Conservation (phyloP, 2,797 vertebrate genomes). For the Kryptopterus vitreolus region DNA sequence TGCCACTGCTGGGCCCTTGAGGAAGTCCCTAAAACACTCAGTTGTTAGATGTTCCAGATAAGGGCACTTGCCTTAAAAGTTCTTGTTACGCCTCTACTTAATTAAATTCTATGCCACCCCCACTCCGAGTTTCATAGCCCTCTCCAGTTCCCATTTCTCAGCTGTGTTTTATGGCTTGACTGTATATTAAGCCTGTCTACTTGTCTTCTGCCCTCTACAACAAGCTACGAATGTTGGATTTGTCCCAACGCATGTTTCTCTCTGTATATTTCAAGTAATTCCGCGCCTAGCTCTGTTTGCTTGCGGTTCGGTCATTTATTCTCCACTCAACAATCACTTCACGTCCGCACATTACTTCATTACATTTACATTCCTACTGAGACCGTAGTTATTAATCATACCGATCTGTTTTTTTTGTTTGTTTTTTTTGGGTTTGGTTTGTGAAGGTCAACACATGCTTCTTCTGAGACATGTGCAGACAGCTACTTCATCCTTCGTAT, state of each 20-base stretch:
- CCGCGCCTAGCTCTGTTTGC: neutral
- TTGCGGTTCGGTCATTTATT: neutral
- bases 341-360: neutral
- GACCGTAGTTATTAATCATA: neutral
- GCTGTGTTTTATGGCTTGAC: neutral
- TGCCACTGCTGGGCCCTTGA: no score
- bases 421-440: neutral
- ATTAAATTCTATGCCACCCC: neutral
- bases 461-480: constrained; percentile 1
- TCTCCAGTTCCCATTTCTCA: neutral
- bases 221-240: neutral
- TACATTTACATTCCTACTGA: neutral
- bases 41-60: no score
- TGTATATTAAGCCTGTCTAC: neutral
- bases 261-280: neutral
- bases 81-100: neutral
- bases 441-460: neutral
- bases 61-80: no score
- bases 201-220: neutral
- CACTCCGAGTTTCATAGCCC: no score
- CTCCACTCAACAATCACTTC: neutral
- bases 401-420: neutral
- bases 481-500: neutral
- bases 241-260: neutral
- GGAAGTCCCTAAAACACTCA: no score